Conservation (phyloP, 2,888 invertebrate genomes). For the Cephus pygmeus region DNA sequence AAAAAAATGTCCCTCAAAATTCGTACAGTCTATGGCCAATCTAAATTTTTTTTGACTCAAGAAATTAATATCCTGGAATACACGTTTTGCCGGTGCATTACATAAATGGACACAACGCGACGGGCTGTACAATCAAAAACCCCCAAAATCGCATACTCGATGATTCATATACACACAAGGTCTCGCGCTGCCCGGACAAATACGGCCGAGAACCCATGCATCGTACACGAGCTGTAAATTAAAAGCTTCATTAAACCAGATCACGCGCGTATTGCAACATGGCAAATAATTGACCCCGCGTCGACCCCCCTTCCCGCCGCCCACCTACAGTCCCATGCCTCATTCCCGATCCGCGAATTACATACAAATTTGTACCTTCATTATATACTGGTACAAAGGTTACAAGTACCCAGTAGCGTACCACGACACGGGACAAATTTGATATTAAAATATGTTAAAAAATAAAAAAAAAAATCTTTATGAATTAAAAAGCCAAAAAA, state of each 20-base stretch:
- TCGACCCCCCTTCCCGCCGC: background rate
- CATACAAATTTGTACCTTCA: background rate
- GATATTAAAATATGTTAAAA: background rate
- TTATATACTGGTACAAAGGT: background rate
- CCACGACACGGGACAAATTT: no score
- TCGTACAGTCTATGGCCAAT: background rate
- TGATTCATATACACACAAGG: background rate
- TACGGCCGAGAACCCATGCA: background rate
- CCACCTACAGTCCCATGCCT: background rate
- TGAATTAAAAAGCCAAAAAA: background rate
- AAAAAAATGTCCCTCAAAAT: background rate
- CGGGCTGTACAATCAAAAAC: background rate
- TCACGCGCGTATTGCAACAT: conserved; percentile 4
- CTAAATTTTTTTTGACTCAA: background rate
- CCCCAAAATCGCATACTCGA: conserved; percentile 1
- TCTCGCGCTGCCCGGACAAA: background rate
- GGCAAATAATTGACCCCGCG: conserved; percentile 3
- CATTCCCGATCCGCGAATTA: background rate
- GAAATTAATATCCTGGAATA: background rate
- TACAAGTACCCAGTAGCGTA: background rate
- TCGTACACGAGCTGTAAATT: conserved; percentile 1
- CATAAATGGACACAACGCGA: background rate
- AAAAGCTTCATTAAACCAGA: conserved; percentile 14
- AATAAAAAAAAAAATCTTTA: background rate
- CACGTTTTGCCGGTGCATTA: background rate